Conservation (phyloP, 2,888 invertebrate genomes). For the Metacarcinus magister region DNA sequence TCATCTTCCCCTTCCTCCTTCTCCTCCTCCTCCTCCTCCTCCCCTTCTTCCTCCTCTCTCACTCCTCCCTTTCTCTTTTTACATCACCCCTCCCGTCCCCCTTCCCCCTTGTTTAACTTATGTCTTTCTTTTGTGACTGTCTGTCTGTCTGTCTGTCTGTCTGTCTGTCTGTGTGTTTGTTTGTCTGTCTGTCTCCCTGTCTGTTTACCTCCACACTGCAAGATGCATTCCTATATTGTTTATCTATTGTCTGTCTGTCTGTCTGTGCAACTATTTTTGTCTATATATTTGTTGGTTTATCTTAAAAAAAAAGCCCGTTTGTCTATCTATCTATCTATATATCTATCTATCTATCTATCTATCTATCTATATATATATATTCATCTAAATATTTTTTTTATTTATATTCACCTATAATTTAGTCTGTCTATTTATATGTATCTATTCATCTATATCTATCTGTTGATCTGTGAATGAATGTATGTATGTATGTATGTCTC, state of each 20-base stretch:
- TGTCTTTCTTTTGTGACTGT: not conserved
- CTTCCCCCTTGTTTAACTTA: not conserved
- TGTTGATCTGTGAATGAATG: not conserved
- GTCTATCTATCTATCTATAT: not conserved
- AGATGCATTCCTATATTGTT: no score
- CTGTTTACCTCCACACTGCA: not conserved
- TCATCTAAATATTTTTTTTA: not conserved
- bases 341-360: not conserved
- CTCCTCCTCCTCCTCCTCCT: not conserved
- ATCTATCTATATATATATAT: not conserved
- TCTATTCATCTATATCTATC: not conserved
- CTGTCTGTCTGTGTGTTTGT: not conserved
- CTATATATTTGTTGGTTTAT: not conserved
- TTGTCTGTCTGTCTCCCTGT: not conserved
- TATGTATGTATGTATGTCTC: not conserved
- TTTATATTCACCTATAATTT: not conserved
- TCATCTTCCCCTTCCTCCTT: not conserved
- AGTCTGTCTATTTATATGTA: not conserved
- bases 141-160: not conserved
- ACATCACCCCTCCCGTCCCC: no score
- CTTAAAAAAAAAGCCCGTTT: not conserved
- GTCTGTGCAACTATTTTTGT: not conserved
- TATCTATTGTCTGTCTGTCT: not conserved
- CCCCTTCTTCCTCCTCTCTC: not conserved
- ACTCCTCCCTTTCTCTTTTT: not conserved